These are phyloP conservation scores for Ctenomys sociabilis DNA, from an alignment of 2,113 vertebrate species.

Conservation along the genomic window DNA sequence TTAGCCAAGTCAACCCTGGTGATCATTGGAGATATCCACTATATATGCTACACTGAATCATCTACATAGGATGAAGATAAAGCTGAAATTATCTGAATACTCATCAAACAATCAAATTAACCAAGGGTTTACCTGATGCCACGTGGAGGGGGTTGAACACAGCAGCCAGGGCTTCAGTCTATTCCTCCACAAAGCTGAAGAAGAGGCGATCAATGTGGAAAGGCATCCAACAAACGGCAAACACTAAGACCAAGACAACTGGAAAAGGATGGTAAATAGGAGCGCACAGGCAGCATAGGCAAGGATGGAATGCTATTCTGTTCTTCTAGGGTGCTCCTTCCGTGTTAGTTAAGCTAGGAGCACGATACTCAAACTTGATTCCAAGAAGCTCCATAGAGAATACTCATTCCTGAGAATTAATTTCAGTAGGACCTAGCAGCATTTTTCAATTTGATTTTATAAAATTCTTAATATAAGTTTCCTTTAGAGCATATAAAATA, in stretches of 20 bases:
- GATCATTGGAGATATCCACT: not conserved
- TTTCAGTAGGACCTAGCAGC: not conserved
- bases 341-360: not conserved
- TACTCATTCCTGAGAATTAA: not conserved
- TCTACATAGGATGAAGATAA: not conserved
- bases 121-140: conserved; percentile 85
- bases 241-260: conserved; percentile 87
- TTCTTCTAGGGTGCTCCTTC: not conserved
- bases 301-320: not conserved
- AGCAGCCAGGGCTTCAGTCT: conserved; percentile 87
- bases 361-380: not conserved
- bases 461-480: not conserved
- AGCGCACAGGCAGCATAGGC: not conserved
- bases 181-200: conserved; percentile 88
- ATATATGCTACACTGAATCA: not conserved
- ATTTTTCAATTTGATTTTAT: not conserved
- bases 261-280: conserved; percentile 24
- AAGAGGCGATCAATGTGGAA: conserved; percentile 88
- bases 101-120: not conserved
- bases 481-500: not conserved
- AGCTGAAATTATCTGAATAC: not conserved
- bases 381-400: not conserved
- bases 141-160: conserved; percentile 88
- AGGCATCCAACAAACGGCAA: conserved; percentile 88
- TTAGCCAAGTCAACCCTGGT: not conserved